These are phyloP conservation scores for Crenuchus spilurus DNA, from an alignment of 2,797 vertebrate species.

Conservation along the genomic window DNA sequence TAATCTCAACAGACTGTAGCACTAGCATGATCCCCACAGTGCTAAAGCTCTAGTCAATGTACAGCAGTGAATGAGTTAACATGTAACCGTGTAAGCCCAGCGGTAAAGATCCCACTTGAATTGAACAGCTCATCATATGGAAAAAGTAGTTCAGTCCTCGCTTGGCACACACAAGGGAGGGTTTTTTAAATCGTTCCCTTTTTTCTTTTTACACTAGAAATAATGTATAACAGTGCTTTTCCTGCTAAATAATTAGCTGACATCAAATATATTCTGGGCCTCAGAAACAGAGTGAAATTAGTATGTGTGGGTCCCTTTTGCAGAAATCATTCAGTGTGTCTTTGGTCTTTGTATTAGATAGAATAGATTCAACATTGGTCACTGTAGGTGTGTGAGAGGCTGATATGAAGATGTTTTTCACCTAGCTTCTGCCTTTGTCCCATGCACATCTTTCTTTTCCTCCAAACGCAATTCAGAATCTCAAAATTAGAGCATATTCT, in stretches of 20 bases:
- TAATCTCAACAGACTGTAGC: constrained; percentile 4
- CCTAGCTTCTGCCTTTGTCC: neutral
- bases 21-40: constrained; percentile 60
- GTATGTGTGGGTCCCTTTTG: constrained; percentile 25
- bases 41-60: constrained; percentile 34
- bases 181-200: constrained; percentile 56
- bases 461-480: neutral
- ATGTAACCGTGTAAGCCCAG: constrained; percentile 57
- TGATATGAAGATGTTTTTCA: constrained; percentile 2
- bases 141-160: constrained; percentile 66
- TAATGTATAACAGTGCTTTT: constrained; percentile 61
- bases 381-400: neutral
- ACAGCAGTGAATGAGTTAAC: constrained; percentile 67
- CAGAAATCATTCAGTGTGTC: neutral
- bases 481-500: neutral
- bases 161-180: constrained; percentile 60
- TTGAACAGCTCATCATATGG: constrained; percentile 66
- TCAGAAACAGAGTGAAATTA: constrained; percentile 39
- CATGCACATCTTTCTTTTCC: neutral
- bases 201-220: constrained; percentile 60
- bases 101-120: constrained; percentile 69
- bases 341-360: constrained; percentile 1
- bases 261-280: constrained; percentile 47
- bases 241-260: constrained; percentile 57
- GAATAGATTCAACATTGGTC: constrained; percentile 13